Evolutionary conservation across 1,140 invertebrate species (phyloP).

Genomic region (Heliconius eleuchia): DNA sequence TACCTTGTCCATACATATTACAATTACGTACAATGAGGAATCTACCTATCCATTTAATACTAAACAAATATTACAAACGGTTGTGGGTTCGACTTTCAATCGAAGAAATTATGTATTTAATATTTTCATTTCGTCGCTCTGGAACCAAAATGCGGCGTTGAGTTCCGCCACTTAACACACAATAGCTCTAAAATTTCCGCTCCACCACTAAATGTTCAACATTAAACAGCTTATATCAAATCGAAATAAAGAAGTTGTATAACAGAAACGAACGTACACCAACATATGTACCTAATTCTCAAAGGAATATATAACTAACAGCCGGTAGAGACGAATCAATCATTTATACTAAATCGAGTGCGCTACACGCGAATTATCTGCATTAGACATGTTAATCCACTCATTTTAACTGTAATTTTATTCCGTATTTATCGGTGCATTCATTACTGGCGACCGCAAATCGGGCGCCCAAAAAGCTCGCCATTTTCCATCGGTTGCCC

Average conservation of each 20-base stretch:
- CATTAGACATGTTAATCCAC: slow-evolving; percentile 82
- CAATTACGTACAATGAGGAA: no score
- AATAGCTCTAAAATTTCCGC: no score
- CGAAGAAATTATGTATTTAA: no score
- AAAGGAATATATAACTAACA: slow-evolving; percentile 53
- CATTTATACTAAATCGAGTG: slow-evolving; percentile 76
- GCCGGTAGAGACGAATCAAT: slow-evolving; percentile 61
- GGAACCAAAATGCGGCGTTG: no score
- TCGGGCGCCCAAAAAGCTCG: slow-evolving; percentile 78
- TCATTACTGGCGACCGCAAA: slow-evolving; percentile 79
- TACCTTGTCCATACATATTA: no score
- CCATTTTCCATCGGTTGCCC: slow-evolving; percentile 61
- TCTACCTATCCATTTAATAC: no score
- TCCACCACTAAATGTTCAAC: neutral
- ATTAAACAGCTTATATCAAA: neutral
- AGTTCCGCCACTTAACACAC: no score
- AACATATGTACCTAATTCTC: slow-evolving; percentile 25
- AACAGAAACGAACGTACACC: neutral
- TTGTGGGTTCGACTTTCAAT: no score
- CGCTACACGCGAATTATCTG: slow-evolving; percentile 77
- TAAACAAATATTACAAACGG: no score
- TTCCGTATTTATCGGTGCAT: slow-evolving; percentile 81
- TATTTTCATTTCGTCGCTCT: no score
- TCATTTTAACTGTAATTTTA: slow-evolving; percentile 82
- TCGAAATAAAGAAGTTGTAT: neutral